Base-by-base conservation (phyloP, 2,113 vertebrate species). In the Hylia prasina region DNA sequence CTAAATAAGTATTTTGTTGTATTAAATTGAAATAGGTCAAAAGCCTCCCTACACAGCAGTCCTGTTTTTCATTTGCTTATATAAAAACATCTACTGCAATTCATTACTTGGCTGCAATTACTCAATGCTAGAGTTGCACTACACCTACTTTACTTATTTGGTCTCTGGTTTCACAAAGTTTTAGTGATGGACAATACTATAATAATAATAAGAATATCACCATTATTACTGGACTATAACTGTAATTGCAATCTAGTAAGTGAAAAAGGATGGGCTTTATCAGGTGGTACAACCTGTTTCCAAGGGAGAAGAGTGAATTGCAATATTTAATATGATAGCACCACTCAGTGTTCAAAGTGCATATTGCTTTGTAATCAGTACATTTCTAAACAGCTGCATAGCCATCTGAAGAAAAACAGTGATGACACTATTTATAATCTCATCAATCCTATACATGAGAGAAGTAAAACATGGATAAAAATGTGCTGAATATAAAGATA, bases 271-370 rank as follows among this genome's bases (percentile, higher is more conserved):
- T 37, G 37, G 37, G 11, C 17, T 64, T 73, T 87, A 42, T 85
- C 47, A 33, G 31, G 21, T 27, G 13, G 12, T 70, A 25, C 20
- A 61, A 37, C 16, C n/a, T 51, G 27, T 50, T 57, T 90, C 60
- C 27, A 56, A 27, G 24, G 20, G 20, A 81, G 40, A 68, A 53
- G 30, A 47, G 27, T 45, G 39, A 53, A 50, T 13, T 71, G 45
- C 48, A 66, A 25, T 60, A 91, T 77, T 58, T 82, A 83, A 57
- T 53, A 75, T 57, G 6, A 7, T 60, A 89, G 88, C 95, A 70
- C 95, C 95, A 44, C 94, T 50, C 69, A 47, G 88, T 94, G 97
- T 87, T 87, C 88, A 69, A 21, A 58, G 11, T 30, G n/a, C 54
- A 63, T 64, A 95, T 40, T 66, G 68, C 72, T 66, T 75, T 20